These are phyloP conservation scores for Sebastes vulpes DNA, from an alignment of 2,797 vertebrate species.

Conservation along the genomic window DNA sequence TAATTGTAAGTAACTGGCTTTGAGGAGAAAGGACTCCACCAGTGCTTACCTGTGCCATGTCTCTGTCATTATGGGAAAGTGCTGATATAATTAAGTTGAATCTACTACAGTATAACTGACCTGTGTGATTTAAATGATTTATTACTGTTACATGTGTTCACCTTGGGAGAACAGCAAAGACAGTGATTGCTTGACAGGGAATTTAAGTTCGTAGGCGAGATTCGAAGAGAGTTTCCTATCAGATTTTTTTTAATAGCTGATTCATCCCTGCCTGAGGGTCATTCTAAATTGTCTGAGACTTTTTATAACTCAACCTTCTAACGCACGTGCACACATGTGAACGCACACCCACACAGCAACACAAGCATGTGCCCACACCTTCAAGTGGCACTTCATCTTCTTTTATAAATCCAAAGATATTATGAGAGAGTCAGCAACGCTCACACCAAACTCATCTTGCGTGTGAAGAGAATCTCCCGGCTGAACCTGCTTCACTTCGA, in stretches of 20 bases:
- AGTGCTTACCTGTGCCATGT: neutral
- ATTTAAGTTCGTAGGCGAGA: neutral
- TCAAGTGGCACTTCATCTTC: neutral
- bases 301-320: conserved; percentile 8
- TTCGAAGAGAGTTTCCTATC: neutral
- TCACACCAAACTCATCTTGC: neutral
- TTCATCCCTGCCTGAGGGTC: conserved; percentile 3
- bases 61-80: neutral
- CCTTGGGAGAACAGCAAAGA: neutral
- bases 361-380: neutral
- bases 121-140: neutral
- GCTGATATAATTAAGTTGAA: neutral
- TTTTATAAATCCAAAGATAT: neutral
- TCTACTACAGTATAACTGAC: neutral
- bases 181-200: neutral
- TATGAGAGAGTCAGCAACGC: neutral
- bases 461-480: neutral
- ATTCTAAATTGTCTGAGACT: neutral
- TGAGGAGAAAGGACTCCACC: neutral
- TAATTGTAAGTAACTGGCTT: neutral
- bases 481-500: neutral
- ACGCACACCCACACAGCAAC: neutral
- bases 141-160: neutral
- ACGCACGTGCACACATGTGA: neutral
- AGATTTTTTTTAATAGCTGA: conserved; percentile 1